phyloP scores from a whole-genome alignment of 2,888 invertebrate species.

The Tuberolachnus salignus region DNA sequence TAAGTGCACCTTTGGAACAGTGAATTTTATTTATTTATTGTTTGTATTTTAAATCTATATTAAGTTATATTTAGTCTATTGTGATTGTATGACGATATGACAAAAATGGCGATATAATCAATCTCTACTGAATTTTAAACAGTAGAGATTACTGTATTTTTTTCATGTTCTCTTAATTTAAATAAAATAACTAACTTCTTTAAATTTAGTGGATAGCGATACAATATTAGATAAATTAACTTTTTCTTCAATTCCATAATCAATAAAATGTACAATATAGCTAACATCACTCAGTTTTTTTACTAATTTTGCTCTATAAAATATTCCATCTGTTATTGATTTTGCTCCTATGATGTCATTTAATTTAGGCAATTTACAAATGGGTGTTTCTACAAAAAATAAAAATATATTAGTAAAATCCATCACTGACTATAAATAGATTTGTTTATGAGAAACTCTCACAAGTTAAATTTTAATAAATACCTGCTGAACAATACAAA shows the following conservation, averaged over 20 bases:
- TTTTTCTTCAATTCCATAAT: slow-evolving; percentile 44
- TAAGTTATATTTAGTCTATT: too few relatives aligned
- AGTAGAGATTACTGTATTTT: too few relatives aligned
- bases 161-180: not conserved
- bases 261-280: slow-evolving; percentile 41
- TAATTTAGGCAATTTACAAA: slow-evolving; percentile 38
- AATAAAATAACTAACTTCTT: slow-evolving; percentile 21
- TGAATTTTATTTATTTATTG: too few relatives aligned
- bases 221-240: slow-evolving; percentile 41
- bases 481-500: slow-evolving; percentile 35
- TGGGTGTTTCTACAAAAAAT: slow-evolving; percentile 5
- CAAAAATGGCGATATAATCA: too few relatives aligned
- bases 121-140: not conserved
- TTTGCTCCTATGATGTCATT: slow-evolving; percentile 39
- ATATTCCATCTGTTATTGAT: slow-evolving; percentile 24
- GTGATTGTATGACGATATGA: too few relatives aligned
- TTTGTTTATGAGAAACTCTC: not conserved
- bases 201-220: slow-evolving; percentile 19
- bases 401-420: not conserved
- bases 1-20: too few relatives aligned
- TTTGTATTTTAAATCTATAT: too few relatives aligned
- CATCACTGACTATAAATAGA: not conserved
- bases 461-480: not conserved
- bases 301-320: slow-evolving; percentile 36
- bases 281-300: slow-evolving; percentile 32